These are phyloP conservation scores for Urocynchramus pylzowi DNA, from an alignment of 2,113 vertebrate species.

Conservation along the genomic window DNA sequence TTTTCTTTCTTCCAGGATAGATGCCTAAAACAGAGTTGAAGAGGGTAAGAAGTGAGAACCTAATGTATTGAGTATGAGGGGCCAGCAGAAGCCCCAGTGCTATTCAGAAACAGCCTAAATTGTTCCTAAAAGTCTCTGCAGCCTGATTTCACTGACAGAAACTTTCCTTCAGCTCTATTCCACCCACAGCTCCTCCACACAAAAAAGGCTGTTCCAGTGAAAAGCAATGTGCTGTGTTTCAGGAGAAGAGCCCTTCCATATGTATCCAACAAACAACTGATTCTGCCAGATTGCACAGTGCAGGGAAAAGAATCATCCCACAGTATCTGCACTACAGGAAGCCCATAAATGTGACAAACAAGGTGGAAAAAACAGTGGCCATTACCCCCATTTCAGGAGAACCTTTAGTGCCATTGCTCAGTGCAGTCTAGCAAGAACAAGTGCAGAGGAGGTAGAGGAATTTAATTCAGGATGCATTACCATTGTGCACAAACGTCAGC, in stretches of 20 bases:
- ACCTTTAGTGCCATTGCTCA: neutral
- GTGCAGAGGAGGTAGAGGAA: neutral
- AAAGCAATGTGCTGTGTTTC: neutral
- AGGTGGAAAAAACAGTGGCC: neutral
- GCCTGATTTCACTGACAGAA: neutral
- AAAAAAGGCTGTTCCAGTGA: neutral
- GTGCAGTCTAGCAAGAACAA: neutral
- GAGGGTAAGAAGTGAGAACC: neutral
- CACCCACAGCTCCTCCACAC: conserved; percentile 33
- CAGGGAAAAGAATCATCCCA: neutral
- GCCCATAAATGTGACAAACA: neutral
- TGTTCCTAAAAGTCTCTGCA: neutral
- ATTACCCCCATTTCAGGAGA: neutral
- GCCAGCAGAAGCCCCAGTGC: neutral
- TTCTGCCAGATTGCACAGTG: neutral
- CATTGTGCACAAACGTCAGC: conserved; percentile 79
- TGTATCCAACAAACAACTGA: neutral
- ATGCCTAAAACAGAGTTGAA: neutral
- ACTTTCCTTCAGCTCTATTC: conserved; percentile 14
- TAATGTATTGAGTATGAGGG: neutral
- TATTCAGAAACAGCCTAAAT: neutral
- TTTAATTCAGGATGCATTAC: conserved; percentile 47
- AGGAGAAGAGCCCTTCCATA: neutral
- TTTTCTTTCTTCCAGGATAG: neutral
- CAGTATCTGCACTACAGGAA: neutral